Percentiles rank a stretch among this genome's conserved stretches.
These are phyloP conservation scores for Drosophila navojoa DNA, from an alignment of 1,140 invertebrate species.

Conservation along the genomic window DNA sequence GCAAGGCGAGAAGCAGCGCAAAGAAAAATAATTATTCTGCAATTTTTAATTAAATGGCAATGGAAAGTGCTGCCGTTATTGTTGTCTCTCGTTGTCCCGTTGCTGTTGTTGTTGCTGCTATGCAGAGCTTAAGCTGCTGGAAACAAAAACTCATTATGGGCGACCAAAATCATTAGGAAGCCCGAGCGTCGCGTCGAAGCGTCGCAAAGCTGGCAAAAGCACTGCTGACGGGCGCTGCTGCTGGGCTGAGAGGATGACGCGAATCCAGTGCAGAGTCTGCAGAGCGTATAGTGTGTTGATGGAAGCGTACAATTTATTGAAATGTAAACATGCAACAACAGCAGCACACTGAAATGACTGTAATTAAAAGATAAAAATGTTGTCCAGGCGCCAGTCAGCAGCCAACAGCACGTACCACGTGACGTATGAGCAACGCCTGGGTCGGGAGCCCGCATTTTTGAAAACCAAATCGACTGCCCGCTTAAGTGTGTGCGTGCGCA, in stretches of 20 bases:
- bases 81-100: conserved; percentile 27
- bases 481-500: background rate
- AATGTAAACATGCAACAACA: conserved; percentile 72
- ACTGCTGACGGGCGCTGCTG: conserved; percentile 59
- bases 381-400: conserved; percentile 19
- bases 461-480: conserved; percentile 48
- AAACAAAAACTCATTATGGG: conserved; percentile 80
- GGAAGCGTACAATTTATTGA: conserved; percentile 72
- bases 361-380: conserved; percentile 73
- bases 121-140: conserved; percentile 74
- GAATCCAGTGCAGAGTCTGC: background rate
- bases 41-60: conserved; percentile 82
- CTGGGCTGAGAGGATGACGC: conserved; percentile 27
- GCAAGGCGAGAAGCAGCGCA: conserved; percentile 47
- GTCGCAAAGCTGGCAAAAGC: conserved; percentile 37
- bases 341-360: conserved; percentile 58
- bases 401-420: conserved; percentile 4
- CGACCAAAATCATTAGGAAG: conserved; percentile 72
- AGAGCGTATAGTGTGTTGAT: conserved; percentile 41
- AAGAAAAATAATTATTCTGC: conserved; percentile 81
- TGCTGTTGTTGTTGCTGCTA: conserved; percentile 37
- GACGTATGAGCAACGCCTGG: conserved; percentile 55
- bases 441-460: conserved; percentile 11
- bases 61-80: conserved; percentile 68
- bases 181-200: conserved; percentile 22